Conservation (phyloP, 1,140 invertebrate species). For the Wasmannia auropunctata region DNA sequence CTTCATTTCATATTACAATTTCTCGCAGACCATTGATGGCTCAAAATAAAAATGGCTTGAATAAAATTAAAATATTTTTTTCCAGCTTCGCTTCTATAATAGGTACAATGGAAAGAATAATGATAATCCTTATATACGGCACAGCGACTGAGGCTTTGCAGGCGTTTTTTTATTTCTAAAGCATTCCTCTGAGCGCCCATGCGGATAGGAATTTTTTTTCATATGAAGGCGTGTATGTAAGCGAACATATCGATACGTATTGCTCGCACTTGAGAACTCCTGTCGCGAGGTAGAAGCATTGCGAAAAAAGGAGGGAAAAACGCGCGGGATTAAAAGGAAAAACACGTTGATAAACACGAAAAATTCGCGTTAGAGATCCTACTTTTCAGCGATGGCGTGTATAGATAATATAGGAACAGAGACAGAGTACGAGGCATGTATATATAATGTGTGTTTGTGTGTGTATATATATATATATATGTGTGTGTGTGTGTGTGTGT, state of each 20-base stretch:
- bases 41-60: neutral
- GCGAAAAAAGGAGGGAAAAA: neutral
- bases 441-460: constrained; percentile 53
- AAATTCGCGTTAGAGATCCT: constrained; percentile 49
- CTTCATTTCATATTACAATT: neutral
- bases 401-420: constrained; percentile 28
- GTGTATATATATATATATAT: constrained; percentile 68
- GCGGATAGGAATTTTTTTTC: constrained; percentile 26
- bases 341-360: constrained; percentile 33
- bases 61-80: neutral
- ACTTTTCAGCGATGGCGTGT: constrained; percentile 61
- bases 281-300: constrained; percentile 8
- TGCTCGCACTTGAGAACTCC: constrained; percentile 40
- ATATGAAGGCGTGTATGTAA: constrained; percentile 8
- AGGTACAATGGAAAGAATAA: neutral
- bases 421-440: constrained; percentile 50
- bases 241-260: constrained; percentile 38
- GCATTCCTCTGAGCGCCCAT: constrained; percentile 42
- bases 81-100: neutral
- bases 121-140: neutral
- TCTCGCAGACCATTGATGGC: neutral
- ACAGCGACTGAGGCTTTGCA: neutral
- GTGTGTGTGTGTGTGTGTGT: constrained; percentile 67
- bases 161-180: constrained; percentile 21
- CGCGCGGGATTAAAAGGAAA: constrained; percentile 1